Evolutionary conservation across 2,888 invertebrate genomes (phyloP), one percentile per base, ranked within the genome.

Genomic region (Drosophila tanythrix): DNA sequence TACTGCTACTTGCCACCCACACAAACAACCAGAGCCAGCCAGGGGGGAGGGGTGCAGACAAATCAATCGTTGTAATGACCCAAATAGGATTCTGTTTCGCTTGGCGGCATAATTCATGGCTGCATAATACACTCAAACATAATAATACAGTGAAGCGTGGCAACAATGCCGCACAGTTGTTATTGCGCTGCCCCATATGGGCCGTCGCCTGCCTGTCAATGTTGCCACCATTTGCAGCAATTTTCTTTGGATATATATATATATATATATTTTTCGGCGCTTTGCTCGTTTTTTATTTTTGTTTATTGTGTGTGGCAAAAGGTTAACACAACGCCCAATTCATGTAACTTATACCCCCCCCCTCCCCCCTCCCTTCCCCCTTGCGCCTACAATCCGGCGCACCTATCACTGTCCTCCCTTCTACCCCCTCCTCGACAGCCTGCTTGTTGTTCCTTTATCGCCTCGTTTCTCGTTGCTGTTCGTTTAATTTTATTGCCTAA

Each of bases 401-500:
- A 46, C 50, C 31, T 27, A 3, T 33, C 40, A 8, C 38, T 35
- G 15, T 3, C 18, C 29, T 13, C 18, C 5, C 5, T 25, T 18
- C n/a, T 25, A 33, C 21, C 36, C 40, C 25, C 36, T 15, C 35
- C 43, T 4, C 7, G 13, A 0, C 21, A 0, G 3, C 0, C 15
- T 15, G 46, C 21, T 36, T 10, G 35, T 36, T 29, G 11, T 56
- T 70, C 72, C 56, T 56, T 61, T 51, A 68, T 57, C 57, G 73
- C 61, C 58, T 35, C 61, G 69, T 83, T 78, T 81, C 46, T 46
- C 83, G 84, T 85, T 75, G 88, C 83, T 73, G 86, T 86, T 90
- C 89, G 81, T 86, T 86, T 90, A 86, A 86, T 86, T 86, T 86
- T 90, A 90, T 86, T 90, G 86, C 86, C 86, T 81, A 88, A 86